These are phyloP conservation scores for Malurus leucopterus DNA, from an alignment of 2,797 vertebrate species.

Conservation along the genomic window DNA sequence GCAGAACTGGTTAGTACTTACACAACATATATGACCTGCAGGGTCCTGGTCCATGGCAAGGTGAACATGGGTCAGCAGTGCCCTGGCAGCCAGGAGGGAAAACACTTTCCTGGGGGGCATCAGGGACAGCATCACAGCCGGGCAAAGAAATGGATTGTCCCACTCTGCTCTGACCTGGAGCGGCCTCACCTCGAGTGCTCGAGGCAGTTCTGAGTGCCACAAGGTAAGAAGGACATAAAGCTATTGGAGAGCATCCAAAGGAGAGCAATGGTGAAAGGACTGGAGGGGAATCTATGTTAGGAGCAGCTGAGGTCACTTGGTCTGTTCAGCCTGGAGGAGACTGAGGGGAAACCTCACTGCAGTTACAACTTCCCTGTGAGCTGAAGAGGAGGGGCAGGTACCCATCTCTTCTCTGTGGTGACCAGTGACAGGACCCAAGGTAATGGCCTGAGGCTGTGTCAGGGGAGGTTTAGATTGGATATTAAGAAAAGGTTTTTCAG, in stretches of 20 bases:
- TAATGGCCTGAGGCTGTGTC: background rate
- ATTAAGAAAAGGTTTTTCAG: background rate
- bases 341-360: background rate
- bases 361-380: rapidly evolving
- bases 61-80: rapidly evolving
- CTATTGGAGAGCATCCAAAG: background rate
- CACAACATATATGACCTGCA: rapidly evolving
- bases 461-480: background rate
- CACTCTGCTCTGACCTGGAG: rapidly evolving
- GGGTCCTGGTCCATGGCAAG: rapidly evolving
- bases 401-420: background rate
- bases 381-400: background rate
- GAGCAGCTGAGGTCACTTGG: background rate
- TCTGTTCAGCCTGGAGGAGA: background rate
- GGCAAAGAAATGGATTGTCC: background rate
- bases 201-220: rapidly evolving
- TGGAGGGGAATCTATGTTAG: background rate
- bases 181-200: rapidly evolving
- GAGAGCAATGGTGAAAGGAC: background rate
- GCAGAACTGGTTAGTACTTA: background rate
- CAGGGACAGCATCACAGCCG: rapidly evolving
- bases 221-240: background rate
- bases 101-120: rapidly evolving
- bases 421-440: background rate
- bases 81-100: background rate